Evolutionary conservation across 2,888 invertebrate genomes (phyloP).

Genomic region (Liodrosophila aerea): DNA sequence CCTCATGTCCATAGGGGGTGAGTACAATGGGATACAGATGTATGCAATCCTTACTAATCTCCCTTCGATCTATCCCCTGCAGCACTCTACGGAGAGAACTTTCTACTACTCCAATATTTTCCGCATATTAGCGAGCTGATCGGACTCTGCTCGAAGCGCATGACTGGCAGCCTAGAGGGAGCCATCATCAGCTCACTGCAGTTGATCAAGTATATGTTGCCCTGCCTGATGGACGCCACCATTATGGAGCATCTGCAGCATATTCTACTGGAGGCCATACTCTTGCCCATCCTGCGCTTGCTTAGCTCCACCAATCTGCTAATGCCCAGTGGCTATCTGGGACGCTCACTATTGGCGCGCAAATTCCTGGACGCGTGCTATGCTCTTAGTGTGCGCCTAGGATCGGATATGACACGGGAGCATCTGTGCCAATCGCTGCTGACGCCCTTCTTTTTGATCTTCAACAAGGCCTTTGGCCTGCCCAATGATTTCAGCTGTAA

Average conservation of each 20-base stretch:
- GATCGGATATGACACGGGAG: conserved; percentile 89
- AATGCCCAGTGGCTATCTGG: conserved; percentile 91
- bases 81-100: conserved; percentile 74
- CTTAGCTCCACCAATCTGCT: conserved; percentile 90
- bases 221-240: conserved; percentile 91
- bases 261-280: conserved; percentile 90
- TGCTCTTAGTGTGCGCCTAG: conserved; percentile 89
- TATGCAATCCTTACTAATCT: too few species aligned
- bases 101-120: conserved; percentile 93
- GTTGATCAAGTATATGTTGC: conserved; percentile 90
- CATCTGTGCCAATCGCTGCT: conserved; percentile 88
- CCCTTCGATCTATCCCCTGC: background rate
- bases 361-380: conserved; percentile 92
- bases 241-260: conserved; percentile 94
- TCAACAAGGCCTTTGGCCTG: conserved; percentile 86
- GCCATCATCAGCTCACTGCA: conserved; percentile 93
- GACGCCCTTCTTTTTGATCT: conserved; percentile 90
- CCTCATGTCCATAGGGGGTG: conserved; percentile 92
- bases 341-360: conserved; percentile 89
- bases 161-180: conserved; percentile 93
- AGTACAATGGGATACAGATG: conserved; percentile 64
- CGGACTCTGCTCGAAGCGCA: conserved; percentile 89
- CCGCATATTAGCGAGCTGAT: conserved; percentile 94
- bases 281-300: conserved; percentile 91
- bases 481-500: conserved; percentile 66